Evolutionary conservation across 2,113 vertebrate genomes (phyloP), one percentile per base, ranked within the genome.

Genomic region (Clinocottus analis): DNA sequence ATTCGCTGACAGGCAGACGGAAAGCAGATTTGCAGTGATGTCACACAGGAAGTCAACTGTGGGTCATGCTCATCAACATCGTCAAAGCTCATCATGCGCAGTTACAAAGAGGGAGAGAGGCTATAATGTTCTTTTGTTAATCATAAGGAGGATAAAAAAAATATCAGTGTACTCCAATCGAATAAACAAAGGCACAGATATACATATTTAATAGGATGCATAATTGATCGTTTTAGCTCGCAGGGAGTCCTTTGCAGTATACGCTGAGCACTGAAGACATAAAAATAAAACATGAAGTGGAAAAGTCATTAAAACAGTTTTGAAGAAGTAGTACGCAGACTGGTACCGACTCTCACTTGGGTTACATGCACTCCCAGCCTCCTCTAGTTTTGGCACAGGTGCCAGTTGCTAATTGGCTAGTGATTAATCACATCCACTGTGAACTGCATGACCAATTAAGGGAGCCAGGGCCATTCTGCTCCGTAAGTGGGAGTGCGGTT

Each of bases 131-230:
- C 60, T 75, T 85, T 85, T 81, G 66, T 89, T 75, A 91, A 91
- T 91, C 89, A 83, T 53, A 62, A 62, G 31, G 66, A 82, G 67
- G 71, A 80, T 77, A 3, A 83, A 79, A 86, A 80, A 87, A 86
- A 88, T 85, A 93, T 88, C 79, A 89, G 81, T 82, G 84, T 86
- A 87, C 79, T 87, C 86, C 81, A 87, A 93, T 89, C 72, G 77
- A 92, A 92, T 85, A 92, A 92, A 94, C 91, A 92, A 93, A 93
- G 89, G 87, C 82, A 90, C 79, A 78, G 89, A 93, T 92, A 93
- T 94, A 82, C 90, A 93, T 93, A 87, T 93, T 94, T 94, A 92
- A 93, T 90, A 68, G 76, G 55, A 92, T 94, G 89, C 91, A 94
- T 94, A 91, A 93, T 93, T 93, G 81, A 93, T 93, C n/a, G 0